Base-by-base conservation (phyloP, 2,113 vertebrate species). In the Microcebus jonahi region DNA sequence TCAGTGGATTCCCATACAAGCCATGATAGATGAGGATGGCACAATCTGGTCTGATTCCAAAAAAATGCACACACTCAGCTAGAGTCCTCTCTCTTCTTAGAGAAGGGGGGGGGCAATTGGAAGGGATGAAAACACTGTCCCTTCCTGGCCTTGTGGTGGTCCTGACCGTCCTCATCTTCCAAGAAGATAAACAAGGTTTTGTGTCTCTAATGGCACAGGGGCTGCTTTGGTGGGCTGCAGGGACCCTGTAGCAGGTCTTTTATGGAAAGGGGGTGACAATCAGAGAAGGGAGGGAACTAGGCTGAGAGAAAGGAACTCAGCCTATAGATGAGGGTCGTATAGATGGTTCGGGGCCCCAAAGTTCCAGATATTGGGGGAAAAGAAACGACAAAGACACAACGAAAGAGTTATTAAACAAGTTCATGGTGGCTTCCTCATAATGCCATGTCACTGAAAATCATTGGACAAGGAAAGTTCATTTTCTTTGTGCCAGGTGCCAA, bases 371-470 rank as follows among this genome's bases (percentile, higher is more conserved):
- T 61, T 61, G 59, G 25, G 4, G 25, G 59, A 42, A 61, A 21
- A 50, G 68, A 76, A 53, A 8, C 23, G 71, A 63, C 80, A 91
- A 75, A 96, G 80, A 94, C 77, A 88, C 48, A 96, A 96, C 85
- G 63, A 20, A 94, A 77, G 85, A 79, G 61, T 88, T 81, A 85
- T 92, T 94, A 91, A 96, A 85, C 42, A 94, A 94, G 45, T 80
- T 91, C 42, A 27, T 79, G 59, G 86, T 57, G 76, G 50, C 71
- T 87, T 89, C 91, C 61, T 94, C 79, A 89, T 76, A 88, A 81
- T 79, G 31, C 53, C 53, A 34, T 73, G 61, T 95, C 91, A 95
- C 45, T 91, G 53, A 95, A 96, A 97, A 96, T 93, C 95, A 94
- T 9, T 93, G 76, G 75, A 86, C 68, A 27, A 75, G 61, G 67